These are phyloP conservation scores for Lampropteryx suffumata DNA, from an alignment of 2,888 invertebrate genomes.

Conservation along the genomic window DNA sequence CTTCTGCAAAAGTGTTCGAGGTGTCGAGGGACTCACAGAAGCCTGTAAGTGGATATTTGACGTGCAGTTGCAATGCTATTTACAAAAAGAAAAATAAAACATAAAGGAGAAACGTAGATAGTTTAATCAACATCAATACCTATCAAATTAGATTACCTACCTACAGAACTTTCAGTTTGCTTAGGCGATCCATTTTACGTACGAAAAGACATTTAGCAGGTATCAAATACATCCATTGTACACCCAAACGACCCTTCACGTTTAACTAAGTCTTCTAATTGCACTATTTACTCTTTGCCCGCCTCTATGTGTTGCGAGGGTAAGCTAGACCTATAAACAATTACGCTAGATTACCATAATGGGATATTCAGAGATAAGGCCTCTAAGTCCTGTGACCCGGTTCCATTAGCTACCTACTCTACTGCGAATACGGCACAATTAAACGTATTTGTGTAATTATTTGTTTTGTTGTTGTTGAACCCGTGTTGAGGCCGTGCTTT, in stretches of 20 bases:
- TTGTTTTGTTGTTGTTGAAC: constrained; percentile 21
- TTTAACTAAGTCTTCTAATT: not conserved
- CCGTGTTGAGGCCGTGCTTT: too few species aligned
- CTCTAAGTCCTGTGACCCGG: constrained; percentile 18
- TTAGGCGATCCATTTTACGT: too few species aligned
- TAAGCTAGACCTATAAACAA: constrained; percentile 45
- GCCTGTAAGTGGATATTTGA: not conserved
- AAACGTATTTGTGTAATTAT: constrained; percentile 28
- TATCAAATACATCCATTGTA: too few species aligned
- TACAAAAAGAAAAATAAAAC: not conserved
- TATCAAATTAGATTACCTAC: too few species aligned
- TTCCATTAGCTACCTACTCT: constrained; percentile 17
- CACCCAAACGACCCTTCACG: too few species aligned
- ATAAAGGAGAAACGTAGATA: too few species aligned
- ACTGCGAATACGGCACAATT: constrained; percentile 19
- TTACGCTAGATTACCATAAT: constrained; percentile 52
- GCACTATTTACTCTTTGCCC: constrained; percentile 23
- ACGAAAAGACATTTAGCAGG: too few species aligned
- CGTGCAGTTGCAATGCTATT: constrained; percentile 3
- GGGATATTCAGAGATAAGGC: constrained; percentile 42
- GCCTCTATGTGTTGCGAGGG: constrained; percentile 21
- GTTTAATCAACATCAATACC: too few species aligned
- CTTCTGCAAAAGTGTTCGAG: constrained; percentile 20
- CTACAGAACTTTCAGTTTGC: too few species aligned
- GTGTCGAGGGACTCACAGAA: constrained; percentile 10